Percentiles rank a stretch among this genome's conserved stretches.
Evolutionary conservation across 2,797 vertebrate genomes (phyloP).

Genomic region (Enteromius argenteus): DNA sequence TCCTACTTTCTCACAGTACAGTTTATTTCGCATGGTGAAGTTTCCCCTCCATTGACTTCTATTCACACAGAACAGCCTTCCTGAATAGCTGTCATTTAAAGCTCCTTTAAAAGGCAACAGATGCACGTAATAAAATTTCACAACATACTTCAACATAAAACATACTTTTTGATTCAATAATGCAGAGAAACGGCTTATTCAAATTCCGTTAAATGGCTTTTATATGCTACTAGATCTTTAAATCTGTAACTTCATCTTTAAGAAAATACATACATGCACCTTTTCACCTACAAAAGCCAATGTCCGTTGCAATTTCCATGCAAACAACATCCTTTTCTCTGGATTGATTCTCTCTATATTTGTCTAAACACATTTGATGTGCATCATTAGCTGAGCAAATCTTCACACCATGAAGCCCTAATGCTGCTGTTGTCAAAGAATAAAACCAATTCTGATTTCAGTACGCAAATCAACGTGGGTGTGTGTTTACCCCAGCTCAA

Average conservation of each 20-base stretch:
- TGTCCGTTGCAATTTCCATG: background rate
- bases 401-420: background rate
- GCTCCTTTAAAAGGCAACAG: background rate
- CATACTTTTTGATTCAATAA: too few relatives aligned
- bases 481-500: background rate
- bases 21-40: background rate
- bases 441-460: background rate
- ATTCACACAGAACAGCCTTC: background rate
- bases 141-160: background rate
- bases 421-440: background rate
- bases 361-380: background rate
- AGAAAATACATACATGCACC: too few relatives aligned
- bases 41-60: background rate
- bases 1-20: background rate
- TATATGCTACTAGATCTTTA: background rate
- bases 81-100: background rate
- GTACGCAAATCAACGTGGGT: constrained; percentile 1
- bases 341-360: background rate
- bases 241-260: background rate
- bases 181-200: background rate
- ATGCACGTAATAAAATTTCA: background rate
- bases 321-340: background rate
- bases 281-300: background rate
- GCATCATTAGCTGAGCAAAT: background rate
- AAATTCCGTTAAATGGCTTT: background rate